Percentiles rank a stretch among this genome's conserved stretches.
Conservation (phyloP, 2,888 invertebrate genomes). For the Cancer borealis region DNA sequence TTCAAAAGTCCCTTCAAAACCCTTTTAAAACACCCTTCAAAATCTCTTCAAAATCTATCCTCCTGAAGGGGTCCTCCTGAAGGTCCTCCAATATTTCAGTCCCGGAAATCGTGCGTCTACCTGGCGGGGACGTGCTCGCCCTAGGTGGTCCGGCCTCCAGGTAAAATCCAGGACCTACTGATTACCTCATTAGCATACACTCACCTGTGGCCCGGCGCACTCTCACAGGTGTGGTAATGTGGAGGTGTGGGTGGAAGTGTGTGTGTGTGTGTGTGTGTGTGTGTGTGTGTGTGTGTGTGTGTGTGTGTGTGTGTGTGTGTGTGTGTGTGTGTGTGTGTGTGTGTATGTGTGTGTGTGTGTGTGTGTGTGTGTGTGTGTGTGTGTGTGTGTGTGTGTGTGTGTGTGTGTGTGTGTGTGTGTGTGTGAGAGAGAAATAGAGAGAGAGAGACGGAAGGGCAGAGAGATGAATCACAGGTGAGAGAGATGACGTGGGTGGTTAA, state of each 20-base stretch:
- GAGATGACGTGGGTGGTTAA: neutral
- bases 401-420: neutral
- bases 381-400: too few species aligned
- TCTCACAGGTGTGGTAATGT: neutral
- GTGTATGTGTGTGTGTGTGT: too few species aligned
- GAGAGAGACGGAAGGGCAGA: too few species aligned
- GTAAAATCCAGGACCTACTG: neutral
- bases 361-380: too few species aligned
- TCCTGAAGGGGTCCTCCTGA: too few species aligned
- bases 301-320: too few species aligned
- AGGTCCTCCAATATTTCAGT: neutral
- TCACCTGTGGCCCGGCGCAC: neutral
- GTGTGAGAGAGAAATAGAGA: too few species aligned
- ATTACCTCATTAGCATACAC: slow-evolving; percentile 22
- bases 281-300: too few species aligned
- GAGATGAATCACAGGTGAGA: neutral
- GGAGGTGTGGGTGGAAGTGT: neutral
- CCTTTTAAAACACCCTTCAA: too few species aligned
- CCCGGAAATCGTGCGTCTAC: neutral
- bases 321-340: too few species aligned
- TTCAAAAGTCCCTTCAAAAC: too few species aligned
- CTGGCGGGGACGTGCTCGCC: neutral
- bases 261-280: too few species aligned
- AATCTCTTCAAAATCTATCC: neutral
- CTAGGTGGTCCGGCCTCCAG: neutral